Conservation (phyloP, 2,113 vertebrate genomes). For the Lycocorax pyrrhopterus region DNA sequence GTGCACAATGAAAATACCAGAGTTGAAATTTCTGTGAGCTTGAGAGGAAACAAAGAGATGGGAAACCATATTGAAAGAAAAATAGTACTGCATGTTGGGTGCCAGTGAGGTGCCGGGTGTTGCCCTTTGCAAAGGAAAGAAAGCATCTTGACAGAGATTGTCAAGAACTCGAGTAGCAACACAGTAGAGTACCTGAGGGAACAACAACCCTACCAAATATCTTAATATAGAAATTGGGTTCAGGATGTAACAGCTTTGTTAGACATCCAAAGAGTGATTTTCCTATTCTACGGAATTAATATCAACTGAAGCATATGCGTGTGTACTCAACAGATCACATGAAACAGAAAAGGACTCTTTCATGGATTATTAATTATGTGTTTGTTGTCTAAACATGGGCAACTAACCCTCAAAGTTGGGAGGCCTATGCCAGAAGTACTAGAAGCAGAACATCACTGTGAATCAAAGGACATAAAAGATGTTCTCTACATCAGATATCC, state of each 20-base stretch:
- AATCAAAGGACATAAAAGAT: not conserved
- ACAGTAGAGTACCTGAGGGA: not conserved
- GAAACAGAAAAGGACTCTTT: not conserved
- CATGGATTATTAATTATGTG: not conserved
- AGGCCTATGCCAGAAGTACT: not conserved
- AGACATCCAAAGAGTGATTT: not conserved
- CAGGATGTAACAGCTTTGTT: not conserved
- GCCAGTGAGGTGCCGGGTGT: not conserved
- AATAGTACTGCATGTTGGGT: not conserved
- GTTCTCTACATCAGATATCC: not conserved
- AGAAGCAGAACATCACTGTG: not conserved
- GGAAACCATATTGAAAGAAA: not conserved
- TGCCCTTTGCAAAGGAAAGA: not conserved
- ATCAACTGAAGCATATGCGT: not conserved
- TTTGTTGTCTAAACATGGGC: not conserved
- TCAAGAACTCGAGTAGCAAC: not conserved
- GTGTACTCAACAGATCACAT: not conserved
- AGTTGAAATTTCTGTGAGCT: not conserved
- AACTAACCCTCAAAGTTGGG: not conserved
- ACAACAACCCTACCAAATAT: not conserved
- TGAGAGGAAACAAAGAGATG: not conserved
- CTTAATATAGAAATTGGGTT: not conserved
- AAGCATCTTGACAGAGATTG: not conserved
- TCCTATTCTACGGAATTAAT: not conserved
- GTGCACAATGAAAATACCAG: not conserved